Percentiles rank a stretch among this genome's conserved stretches.
These are phyloP conservation scores for Mirounga angustirostris DNA, from an alignment of 2,113 vertebrate species.

Conservation along the genomic window DNA sequence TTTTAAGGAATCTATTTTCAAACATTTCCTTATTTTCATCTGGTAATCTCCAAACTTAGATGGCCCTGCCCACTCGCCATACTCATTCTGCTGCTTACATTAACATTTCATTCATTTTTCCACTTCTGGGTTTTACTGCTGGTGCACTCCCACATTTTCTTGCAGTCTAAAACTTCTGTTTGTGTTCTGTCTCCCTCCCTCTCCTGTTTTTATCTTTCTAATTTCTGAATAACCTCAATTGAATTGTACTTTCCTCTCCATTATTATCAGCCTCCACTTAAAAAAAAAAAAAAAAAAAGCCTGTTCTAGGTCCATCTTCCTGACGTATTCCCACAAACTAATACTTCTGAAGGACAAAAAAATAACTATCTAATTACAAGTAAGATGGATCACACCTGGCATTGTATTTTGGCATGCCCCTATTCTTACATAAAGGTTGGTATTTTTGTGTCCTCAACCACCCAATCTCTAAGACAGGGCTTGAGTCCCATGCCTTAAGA, in stretches of 20 bases:
- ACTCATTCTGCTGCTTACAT: neutral
- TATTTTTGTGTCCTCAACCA: neutral
- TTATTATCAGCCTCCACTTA: neutral
- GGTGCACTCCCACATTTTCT: neutral
- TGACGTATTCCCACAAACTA: neutral
- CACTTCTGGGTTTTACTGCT: neutral
- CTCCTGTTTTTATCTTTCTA: conserved; percentile 29
- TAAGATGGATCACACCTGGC: neutral
- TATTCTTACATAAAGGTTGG: neutral
- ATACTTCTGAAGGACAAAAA: neutral
- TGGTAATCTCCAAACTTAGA: neutral
- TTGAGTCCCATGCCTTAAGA: neutral
- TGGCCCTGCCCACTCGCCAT: neutral
- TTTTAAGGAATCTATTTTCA: neutral
- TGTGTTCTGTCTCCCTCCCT: neutral
- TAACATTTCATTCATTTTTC: conserved; percentile 41
- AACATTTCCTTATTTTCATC: neutral
- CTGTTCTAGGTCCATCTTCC: neutral
- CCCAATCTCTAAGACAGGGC: neutral
- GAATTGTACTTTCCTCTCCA: neutral
- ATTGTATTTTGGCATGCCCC: neutral
- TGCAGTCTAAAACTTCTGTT: neutral
- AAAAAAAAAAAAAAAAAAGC: neutral
- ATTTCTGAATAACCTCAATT: neutral
- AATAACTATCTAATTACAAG: neutral